A percentile compares a stretch with the other conserved stretches of the same genome.
Conservation (phyloP, 2,888 invertebrate genomes). For the Acanthoscelides obtectus region DNA sequence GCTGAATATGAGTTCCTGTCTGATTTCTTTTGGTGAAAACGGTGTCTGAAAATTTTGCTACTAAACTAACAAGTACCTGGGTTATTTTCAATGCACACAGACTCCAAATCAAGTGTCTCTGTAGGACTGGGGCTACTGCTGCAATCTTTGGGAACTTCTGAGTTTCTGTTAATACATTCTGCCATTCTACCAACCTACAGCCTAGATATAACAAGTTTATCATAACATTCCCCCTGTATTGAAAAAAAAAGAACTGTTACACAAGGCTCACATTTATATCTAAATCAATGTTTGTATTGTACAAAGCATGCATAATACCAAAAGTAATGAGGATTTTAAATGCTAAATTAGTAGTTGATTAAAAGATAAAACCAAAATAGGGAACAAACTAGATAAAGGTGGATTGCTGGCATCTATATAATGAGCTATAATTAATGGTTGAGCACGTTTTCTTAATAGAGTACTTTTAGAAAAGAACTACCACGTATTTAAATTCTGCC, state of each 20-base stretch:
- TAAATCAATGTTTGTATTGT: neutral
- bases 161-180: conserved; percentile 40
- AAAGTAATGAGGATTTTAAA: no score
- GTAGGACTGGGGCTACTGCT: conserved; percentile 46
- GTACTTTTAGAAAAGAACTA: neutral
- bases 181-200: conserved; percentile 44
- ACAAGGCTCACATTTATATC: neutral
- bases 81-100: conserved; percentile 36
- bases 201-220: conserved; percentile 9
- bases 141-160: conserved; percentile 43
- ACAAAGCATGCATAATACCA: neutral
- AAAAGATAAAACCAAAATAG: neutral
- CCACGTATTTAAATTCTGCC: neutral
- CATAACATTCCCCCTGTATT: conserved; percentile 13
- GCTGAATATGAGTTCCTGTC: no score
- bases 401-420: neutral
- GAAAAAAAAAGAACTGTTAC: neutral
- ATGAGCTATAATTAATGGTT: neutral
- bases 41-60: no score
- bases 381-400: neutral
- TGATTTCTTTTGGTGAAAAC: no score
- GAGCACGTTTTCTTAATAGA: neutral
- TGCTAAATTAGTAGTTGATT: neutral
- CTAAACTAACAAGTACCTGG: conserved; percentile 31
- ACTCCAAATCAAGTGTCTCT: conserved; percentile 44